Evolutionary conservation across 2,113 vertebrate species (phyloP).

Genomic region (Plecotus auritus): DNA sequence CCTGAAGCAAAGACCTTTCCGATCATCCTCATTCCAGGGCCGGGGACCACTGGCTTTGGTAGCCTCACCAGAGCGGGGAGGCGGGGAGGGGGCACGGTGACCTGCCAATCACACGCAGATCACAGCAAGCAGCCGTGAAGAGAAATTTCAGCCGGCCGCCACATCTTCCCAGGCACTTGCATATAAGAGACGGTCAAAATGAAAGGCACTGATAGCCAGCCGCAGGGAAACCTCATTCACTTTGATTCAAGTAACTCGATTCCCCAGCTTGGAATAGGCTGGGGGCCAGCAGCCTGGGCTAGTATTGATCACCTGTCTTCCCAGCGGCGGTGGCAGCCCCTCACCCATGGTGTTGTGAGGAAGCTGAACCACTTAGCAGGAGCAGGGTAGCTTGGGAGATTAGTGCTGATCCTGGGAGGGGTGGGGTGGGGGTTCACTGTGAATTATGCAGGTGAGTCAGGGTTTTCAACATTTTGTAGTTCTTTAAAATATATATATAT

Average conservation of each 20-base stretch:
- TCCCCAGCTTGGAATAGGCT: background rate
- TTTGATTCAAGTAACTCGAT: background rate
- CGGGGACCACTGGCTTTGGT: background rate
- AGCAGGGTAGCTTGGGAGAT: background rate
- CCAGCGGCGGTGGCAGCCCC: fast-evolving
- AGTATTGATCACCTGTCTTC: background rate
- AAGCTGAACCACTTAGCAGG: background rate
- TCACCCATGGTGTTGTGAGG: background rate
- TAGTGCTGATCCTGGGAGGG: background rate
- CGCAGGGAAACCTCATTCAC: background rate
- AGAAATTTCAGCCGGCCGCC: slow-evolving; percentile 30
- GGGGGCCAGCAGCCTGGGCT: background rate
- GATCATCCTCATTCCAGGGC: background rate
- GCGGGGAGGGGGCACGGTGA: background rate
- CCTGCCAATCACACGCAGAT: background rate
- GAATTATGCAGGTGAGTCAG: background rate
- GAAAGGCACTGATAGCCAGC: background rate
- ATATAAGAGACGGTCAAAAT: background rate
- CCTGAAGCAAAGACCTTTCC: background rate
- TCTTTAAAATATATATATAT: background rate
- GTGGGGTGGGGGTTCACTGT: background rate
- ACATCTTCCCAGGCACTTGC: slow-evolving; percentile 15
- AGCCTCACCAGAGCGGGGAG: background rate
- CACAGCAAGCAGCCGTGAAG: background rate
- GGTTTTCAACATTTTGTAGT: background rate